Base-by-base conservation (phyloP, 2,797 vertebrate species). In the Enteromius mattozi region DNA sequence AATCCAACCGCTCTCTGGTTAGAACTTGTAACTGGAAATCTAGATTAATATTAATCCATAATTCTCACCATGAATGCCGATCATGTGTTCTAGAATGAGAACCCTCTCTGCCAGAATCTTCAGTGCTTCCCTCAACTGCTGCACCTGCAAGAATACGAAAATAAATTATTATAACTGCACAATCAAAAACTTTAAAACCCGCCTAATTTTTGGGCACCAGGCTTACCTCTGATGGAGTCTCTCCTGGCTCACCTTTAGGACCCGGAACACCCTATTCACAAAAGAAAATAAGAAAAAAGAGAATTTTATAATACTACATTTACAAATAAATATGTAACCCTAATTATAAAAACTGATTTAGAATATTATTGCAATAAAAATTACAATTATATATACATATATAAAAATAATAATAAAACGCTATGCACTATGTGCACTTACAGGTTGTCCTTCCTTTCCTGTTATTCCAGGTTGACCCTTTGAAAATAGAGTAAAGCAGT, bases 81-180 rank as follows among this genome's bases (percentile, higher is more conserved):
- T 98, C 97, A 99, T 99, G 92, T 99, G 97, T 89, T 99, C 98
- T 92, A 99, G 94, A 91, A 99, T 99, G 88, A 99, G 94, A 68
- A 99, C 97, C 69, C 98, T 92, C 94, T 99, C 98, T 0, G 97
- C 98, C 92, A 99, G 95, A 93, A 99, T 99, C 94, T 99, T 99
- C 90, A 99, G 93, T 24, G 98, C 98, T 89, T 99, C 98, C 84
- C 97, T 95, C 88, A 99, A 96, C 88, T 98, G 98, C 85, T 97
- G 97, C 37, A 98, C 93, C 1, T 87, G 56, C n/a, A 76, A 68
- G 27, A 89, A 35, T 75, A 12, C 0, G 10, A n/a, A 24, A 33
- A 33, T 59, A 33, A 56, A 69, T 75, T 30, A 71, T 71, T 54
- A 37, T 49, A 49, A 70, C 19, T 68, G 71, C 47, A 77, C 45